Evolutionary conservation across 2,797 vertebrate genomes (phyloP).

Genomic region (Apogon hyalosoma): DNA sequence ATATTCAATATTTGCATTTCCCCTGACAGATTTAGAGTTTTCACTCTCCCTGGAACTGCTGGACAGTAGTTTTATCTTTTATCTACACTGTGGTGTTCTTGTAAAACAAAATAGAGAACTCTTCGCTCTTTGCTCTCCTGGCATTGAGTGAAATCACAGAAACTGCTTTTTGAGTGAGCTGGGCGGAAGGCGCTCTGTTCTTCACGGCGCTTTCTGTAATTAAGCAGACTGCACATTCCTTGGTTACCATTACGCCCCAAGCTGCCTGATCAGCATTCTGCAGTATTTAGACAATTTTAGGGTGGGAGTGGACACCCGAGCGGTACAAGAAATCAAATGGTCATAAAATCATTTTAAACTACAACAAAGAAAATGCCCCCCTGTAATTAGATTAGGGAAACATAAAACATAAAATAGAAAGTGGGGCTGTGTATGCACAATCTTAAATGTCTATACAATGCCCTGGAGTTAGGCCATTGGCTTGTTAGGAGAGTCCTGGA

Average conservation of each 20-base stretch:
- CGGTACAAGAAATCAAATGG: conserved; percentile 80
- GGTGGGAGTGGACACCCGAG: conserved; percentile 77
- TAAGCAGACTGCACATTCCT: conserved; percentile 76
- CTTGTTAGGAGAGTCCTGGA: conserved; percentile 26
- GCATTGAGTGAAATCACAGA: conserved; percentile 47
- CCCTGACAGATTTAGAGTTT: conserved; percentile 27
- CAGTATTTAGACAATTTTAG: conserved; percentile 80
- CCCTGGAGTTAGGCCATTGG: conserved; percentile 37
- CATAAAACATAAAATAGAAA: conserved; percentile 64
- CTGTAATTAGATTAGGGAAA: conserved; percentile 77
- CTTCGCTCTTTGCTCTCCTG: conserved; percentile 15
- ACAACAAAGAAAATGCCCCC: conserved; percentile 74
- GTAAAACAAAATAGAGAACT: conserved; percentile 59
- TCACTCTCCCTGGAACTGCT: conserved; percentile 16
- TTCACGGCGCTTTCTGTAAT: conserved; percentile 76
- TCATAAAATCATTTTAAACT: conserved; percentile 81
- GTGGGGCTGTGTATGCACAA: conserved; percentile 38
- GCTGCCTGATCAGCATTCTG: conserved; percentile 85
- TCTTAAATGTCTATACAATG: conserved; percentile 34
- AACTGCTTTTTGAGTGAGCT: conserved; percentile 45
- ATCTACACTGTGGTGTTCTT: conserved; percentile 37
- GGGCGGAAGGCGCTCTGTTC: conserved; percentile 54
- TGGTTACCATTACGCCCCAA: conserved; percentile 76
- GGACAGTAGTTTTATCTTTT: conserved; percentile 42
- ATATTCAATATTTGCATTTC: conserved; percentile 33